Evolutionary conservation across 2,888 invertebrate species (phyloP).

Genomic region (Sminthurides aquaticus): DNA sequence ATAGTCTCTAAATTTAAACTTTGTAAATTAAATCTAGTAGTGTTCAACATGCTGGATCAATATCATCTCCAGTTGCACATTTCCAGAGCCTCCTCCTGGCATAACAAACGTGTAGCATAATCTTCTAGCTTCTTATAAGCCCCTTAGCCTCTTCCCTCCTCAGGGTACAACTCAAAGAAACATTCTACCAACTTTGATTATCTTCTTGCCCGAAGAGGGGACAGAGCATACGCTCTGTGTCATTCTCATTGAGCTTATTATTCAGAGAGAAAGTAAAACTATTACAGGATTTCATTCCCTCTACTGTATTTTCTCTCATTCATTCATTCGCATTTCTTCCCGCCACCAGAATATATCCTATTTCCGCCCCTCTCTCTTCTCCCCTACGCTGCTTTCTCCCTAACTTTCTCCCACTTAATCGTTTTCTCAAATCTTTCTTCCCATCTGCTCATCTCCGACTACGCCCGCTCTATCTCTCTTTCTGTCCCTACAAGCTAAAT

Average conservation of each 20-base stretch:
- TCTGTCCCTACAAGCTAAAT: no score
- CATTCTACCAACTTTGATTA: not conserved
- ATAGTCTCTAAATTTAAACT: not conserved
- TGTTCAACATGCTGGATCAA: not conserved
- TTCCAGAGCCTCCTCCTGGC: no score
- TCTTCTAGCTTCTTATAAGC: not conserved
- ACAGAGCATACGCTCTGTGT: not conserved
- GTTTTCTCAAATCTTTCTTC: constrained; percentile 41
- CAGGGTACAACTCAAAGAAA: no score
- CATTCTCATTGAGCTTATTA: constrained; percentile 7
- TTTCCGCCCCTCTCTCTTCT: no score
- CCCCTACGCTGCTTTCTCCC: not conserved
- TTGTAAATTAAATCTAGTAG: constrained; percentile 1
- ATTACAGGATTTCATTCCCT: not conserved
- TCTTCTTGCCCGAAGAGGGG: not conserved
- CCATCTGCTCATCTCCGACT: constrained; percentile 43
- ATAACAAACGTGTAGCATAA: no score
- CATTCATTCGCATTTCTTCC: constrained; percentile 39
- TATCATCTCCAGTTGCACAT: not conserved
- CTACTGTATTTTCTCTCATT: constrained; percentile 22
- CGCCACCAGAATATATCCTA: no score
- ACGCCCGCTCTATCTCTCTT: no score
- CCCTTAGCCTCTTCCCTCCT: not conserved
- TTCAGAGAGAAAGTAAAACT: not conserved
- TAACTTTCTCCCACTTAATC: constrained; percentile 28